Base-by-base conservation (phyloP, 2,888 invertebrate genomes). In the Endotricha flammealis region DNA sequence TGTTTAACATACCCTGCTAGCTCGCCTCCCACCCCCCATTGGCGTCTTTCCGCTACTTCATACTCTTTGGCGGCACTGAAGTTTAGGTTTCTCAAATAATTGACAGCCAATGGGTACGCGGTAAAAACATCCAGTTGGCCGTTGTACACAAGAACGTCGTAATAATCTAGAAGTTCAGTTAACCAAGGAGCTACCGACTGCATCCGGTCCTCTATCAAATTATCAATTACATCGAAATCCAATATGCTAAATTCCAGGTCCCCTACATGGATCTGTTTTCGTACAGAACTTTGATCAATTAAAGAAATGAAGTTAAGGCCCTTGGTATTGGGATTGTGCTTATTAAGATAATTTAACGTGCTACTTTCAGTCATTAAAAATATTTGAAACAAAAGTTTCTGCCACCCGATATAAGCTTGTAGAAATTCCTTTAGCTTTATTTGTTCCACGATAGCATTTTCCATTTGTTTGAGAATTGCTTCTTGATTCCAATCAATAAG, bases 1-100 rank as follows among this genome's bases (percentile, higher is more conserved):
- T 55, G 57, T 45, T 73, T 82, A 1, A 70, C 64, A 49, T 82
- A 87, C 4, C 28, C 28, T n/a, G 12, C 12, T 2, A 28, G 9
- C 2, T 12, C n/a, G 1, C 12, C 12, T 8, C 13, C 28, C 1
- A 27, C 12, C 6, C 4, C 4, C 28, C 11, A 12, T 13, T 13
- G 7, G 12, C n/a, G 12, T 12, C 12, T 27, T 12, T 12, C 3
- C 8, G 11, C 12, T 6, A 12, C 12, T 8, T 27, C 13, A 13
- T 13, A 28, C n/a, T 13, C 13, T 6, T 7, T 82, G 82, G 13
- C 9, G 5, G 7, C 28, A n/a, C 14, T 17, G 8, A n/a, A 32
- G 12, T 32, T 11, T 8, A 22, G 22, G 16, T 31, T 31, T 6
- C n/a, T 22, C 12, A 31, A 31, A 20, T 10, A 31, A 12, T 20